Base-by-base conservation (phyloP, 2,797 vertebrate species). In the Lepidocolaptes lacrymiger region DNA sequence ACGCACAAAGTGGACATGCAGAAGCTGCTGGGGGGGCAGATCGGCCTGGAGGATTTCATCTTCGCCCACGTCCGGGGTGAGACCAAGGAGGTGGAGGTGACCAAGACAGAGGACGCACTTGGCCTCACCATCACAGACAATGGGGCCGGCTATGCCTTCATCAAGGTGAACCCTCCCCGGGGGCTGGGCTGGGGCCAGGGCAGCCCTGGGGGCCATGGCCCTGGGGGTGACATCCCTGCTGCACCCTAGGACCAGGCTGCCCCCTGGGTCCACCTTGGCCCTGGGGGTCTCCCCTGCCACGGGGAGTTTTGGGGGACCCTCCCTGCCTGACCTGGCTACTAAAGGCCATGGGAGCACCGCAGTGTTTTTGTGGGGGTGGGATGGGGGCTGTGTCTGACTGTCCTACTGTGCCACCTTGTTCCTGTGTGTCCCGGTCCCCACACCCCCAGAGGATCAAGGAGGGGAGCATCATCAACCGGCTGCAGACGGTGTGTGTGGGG, bases 1-100 rank as follows among this genome's bases (percentile, higher is more conserved):
- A 99, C 99, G 3, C 99, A 99, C 95, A 99, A 99, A 89, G 99
- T 99, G 87, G 99, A 99, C 97, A 99, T 99, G 99, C 99, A 99
- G 97, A 99, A 99, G 95, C 98, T 99, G 8, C 97, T 99, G 66
- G 99, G 99, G 0, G 99, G 99, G 4, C 99, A 99, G 98, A 99
- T 99, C 1, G 99, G 99, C 26, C 97, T 99, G 96, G 99, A 99
- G 95, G 99, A 99, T 89, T 99, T 99, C 93, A 99, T 99, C 97
- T 99, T 99, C 0, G 99, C 99, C 48, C 99, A 99, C 0, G 98
- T 99, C 59, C 98, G 99, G 14, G 99, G 99, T 0, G 99, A 99
- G 96, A 99, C 99, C 8, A 99, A 99, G 92, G 99, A 99, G 95
- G 99, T 99, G 94, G 99, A 99, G 95, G 98, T 99, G 94, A 99